phyloP scores from a whole-genome alignment of 1,140 invertebrate species.

The Conus betulinus region DNA sequence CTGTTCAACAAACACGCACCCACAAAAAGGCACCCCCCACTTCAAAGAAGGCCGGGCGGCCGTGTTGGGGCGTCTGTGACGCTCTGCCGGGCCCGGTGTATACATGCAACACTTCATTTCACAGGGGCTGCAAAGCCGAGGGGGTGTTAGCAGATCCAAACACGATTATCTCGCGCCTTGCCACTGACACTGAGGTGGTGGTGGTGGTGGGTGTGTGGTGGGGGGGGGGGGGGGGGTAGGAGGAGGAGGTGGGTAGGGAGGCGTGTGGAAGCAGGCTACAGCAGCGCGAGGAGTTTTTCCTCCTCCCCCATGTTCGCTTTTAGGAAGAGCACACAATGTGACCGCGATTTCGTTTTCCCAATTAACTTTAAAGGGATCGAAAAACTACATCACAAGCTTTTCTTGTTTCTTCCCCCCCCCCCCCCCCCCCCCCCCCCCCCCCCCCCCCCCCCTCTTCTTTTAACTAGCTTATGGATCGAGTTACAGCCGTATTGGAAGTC shows the following conservation, averaged over 20 bases:
- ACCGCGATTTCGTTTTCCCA: no score
- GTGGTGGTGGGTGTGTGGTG: background rate
- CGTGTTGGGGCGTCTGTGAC: slow-evolving; percentile 26
- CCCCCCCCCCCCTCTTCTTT: no score
- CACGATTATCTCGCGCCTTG: slow-evolving; percentile 31
- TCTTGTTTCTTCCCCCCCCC: no score
- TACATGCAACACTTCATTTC: slow-evolving; percentile 35
- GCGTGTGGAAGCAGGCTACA: background rate
- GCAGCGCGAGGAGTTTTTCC: no score
- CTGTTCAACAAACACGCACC: slow-evolving; percentile 11
- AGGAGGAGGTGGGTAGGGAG: background rate
- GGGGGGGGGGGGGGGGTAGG: background rate
- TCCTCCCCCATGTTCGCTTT: no score
- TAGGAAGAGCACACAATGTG: no score
- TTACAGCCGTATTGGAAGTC: no score
- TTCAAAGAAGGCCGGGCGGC: slow-evolving; percentile 18
- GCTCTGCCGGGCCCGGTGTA: slow-evolving; percentile 18
- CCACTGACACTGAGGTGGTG: background rate
- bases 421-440: no score
- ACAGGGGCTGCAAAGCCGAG: slow-evolving; percentile 7
- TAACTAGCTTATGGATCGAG: no score
- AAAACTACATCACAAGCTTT: no score
- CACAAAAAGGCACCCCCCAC: slow-evolving; percentile 13
- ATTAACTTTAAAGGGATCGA: no score
- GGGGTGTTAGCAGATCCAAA: slow-evolving; percentile 23